phyloP scores from a whole-genome alignment of 2,797 vertebrate species.

The Syngnathus rostellatus region DNA sequence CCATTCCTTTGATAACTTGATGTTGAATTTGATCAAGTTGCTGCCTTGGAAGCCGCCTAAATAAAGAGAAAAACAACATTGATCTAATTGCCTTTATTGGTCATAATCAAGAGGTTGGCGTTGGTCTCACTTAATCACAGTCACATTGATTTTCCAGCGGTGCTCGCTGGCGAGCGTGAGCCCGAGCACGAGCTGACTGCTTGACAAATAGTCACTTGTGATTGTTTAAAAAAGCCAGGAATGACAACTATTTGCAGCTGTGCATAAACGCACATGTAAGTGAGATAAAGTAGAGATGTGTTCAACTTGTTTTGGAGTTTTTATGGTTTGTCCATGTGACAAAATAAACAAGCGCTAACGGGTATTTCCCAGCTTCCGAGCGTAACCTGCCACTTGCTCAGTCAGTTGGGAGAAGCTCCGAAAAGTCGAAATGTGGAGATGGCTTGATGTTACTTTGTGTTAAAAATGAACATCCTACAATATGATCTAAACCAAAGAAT shows the following conservation, averaged over 20 bases:
- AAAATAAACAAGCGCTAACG: not conserved
- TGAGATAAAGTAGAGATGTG: not conserved
- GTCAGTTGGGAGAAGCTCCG: not conserved
- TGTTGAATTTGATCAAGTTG: slow-evolving; percentile 85
- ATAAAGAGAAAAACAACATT: slow-evolving; percentile 61
- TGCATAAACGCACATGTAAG: not conserved
- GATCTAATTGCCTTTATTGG: slow-evolving; percentile 75
- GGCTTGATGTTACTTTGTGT: not conserved
- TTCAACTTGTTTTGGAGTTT: not conserved
- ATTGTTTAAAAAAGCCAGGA: slow-evolving; percentile 12
- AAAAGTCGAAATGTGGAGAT: not conserved
- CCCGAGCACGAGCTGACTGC: slow-evolving; percentile 8
- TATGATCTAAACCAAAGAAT: not conserved
- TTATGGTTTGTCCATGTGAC: not conserved
- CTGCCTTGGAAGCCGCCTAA: slow-evolving; percentile 71
- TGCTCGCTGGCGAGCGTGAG: slow-evolving; percentile 3
- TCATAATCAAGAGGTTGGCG: slow-evolving; percentile 66
- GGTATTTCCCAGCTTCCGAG: too few species aligned
- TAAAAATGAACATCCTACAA: not conserved
- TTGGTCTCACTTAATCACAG: slow-evolving; percentile 60
- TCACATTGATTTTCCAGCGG: slow-evolving; percentile 61
- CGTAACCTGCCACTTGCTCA: not conserved
- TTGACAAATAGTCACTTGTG: slow-evolving; percentile 14
- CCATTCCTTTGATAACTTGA: slow-evolving; percentile 89
- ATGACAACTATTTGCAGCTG: slow-evolving; percentile 5